Conservation (phyloP, 2,797 vertebrate species). For the Tympanoctomys barrerae region DNA sequence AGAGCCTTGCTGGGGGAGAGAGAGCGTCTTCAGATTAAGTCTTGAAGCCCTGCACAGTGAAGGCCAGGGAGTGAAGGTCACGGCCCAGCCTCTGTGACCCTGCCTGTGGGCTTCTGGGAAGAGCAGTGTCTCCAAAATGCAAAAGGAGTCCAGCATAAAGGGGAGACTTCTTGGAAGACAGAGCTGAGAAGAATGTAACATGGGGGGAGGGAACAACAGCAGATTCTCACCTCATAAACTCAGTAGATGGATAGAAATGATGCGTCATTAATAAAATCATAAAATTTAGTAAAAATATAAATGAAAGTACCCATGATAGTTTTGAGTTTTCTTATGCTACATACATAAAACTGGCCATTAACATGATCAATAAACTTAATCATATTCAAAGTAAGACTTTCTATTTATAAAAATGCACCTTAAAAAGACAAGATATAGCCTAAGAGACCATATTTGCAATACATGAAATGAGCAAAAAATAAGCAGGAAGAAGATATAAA, state of each 20-base stretch:
- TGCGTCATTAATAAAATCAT: not conserved
- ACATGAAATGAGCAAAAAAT: not conserved
- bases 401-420: conserved; percentile 19
- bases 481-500: not conserved
- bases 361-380: not conserved
- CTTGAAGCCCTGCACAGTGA: not conserved
- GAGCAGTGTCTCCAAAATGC: not conserved
- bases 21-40: not conserved
- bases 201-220: not conserved
- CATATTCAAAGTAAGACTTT: conserved; percentile 41
- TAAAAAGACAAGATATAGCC: conserved; percentile 20
- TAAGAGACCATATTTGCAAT: not conserved
- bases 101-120: not conserved
- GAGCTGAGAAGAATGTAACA: not conserved
- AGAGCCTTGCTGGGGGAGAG: not conserved
- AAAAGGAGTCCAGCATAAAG: not conserved
- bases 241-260: not conserved
- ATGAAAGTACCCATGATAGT: not conserved
- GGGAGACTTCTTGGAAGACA: not conserved
- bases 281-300: conserved; percentile 37
- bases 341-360: not conserved
- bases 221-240: not conserved
- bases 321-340: conserved; percentile 8
- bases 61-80: not conserved
- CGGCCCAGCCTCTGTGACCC: not conserved